These are phyloP conservation scores for Halesus radiatus DNA, from an alignment of 1,140 invertebrate species.

Conservation along the genomic window DNA sequence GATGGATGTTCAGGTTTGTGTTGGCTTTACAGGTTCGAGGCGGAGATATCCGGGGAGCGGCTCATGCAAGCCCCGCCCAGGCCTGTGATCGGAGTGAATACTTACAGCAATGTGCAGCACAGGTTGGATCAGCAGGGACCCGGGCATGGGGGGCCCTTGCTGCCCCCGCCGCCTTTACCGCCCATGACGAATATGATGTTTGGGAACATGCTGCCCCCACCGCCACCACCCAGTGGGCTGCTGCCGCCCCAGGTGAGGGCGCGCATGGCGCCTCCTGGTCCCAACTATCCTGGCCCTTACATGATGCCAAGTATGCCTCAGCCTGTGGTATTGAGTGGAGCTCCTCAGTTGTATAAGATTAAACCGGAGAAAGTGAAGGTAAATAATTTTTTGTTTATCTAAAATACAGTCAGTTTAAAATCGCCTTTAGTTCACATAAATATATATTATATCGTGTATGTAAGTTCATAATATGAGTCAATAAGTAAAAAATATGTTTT, in stretches of 20 bases:
- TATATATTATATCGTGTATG: no score
- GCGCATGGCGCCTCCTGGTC: slow-evolving; percentile 58
- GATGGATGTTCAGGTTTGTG: slow-evolving; percentile 42
- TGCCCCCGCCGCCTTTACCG: slow-evolving; percentile 73
- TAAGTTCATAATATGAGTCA: no score
- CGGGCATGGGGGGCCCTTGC: slow-evolving; percentile 62
- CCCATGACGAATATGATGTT: slow-evolving; percentile 56
- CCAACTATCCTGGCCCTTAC: slow-evolving; percentile 60
- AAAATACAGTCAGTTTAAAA: no score
- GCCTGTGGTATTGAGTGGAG: slow-evolving; percentile 74
- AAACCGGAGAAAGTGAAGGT: slow-evolving; percentile 64
- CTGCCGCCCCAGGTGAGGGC: slow-evolving; percentile 74
- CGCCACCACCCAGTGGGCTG: slow-evolving; percentile 68
- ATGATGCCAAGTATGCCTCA: slow-evolving; percentile 72
- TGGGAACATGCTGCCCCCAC: slow-evolving; percentile 69
- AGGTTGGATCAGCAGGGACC: slow-evolving; percentile 72
- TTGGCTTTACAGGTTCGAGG: slow-evolving; percentile 78
- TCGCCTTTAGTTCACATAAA: no score
- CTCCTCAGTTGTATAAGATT: slow-evolving; percentile 75
- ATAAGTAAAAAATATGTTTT: no score
- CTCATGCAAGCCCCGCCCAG: slow-evolving; percentile 70
- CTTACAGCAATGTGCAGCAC: slow-evolving; percentile 77
- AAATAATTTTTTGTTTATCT: slow-evolving; percentile 59
- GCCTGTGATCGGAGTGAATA: slow-evolving; percentile 77
- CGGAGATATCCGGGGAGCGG: slow-evolving; percentile 82